Percentiles rank a stretch among this genome's conserved stretches.
phyloP scores from a whole-genome alignment of 64 coral and sea anemone genomes.

The Hydrozoanthus tunicans region DNA sequence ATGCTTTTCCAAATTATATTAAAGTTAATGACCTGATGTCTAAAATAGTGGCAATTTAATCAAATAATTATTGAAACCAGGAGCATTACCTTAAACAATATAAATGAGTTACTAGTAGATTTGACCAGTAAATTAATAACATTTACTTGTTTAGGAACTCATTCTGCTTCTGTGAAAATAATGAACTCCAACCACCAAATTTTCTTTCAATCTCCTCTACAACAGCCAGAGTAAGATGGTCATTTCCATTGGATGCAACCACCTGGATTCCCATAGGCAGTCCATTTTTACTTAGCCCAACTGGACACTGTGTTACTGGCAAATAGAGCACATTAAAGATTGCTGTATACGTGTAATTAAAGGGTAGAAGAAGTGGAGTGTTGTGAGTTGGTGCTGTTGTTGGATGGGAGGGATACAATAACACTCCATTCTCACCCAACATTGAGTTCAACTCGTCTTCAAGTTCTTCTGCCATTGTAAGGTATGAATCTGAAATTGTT shows the following conservation, averaged over 20 bases:
- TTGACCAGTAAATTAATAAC: background rate
- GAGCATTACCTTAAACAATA: background rate
- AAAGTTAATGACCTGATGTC: no score
- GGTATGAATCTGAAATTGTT: conserved; percentile 55
- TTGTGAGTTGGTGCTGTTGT: conserved; percentile 78
- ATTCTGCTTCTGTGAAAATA: conserved; percentile 70
- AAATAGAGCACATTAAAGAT: conserved; percentile 97
- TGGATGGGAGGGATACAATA: conserved; percentile 87
- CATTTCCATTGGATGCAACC: conserved; percentile 71
- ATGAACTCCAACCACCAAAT: conserved; percentile 79
- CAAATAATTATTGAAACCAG: no score
- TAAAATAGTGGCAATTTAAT: no score
- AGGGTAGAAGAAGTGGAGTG: conserved; percentile 73
- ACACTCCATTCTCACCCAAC: conserved; percentile 82
- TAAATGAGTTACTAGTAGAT: background rate
- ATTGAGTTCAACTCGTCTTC: conserved; percentile 76
- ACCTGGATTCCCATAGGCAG: conserved; percentile 89
- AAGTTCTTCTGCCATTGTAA: conserved; percentile 72
- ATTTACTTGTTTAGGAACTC: conserved; percentile 1
- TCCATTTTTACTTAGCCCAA: conserved; percentile 61
- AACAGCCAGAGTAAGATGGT: conserved; percentile 80
- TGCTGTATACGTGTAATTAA: conserved; percentile 90
- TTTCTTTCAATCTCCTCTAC: conserved; percentile 79
- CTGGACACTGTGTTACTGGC: conserved; percentile 86
- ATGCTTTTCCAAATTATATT: no score